Conservation (phyloP, 2,888 invertebrate species). For the Cephus spinipes region DNA sequence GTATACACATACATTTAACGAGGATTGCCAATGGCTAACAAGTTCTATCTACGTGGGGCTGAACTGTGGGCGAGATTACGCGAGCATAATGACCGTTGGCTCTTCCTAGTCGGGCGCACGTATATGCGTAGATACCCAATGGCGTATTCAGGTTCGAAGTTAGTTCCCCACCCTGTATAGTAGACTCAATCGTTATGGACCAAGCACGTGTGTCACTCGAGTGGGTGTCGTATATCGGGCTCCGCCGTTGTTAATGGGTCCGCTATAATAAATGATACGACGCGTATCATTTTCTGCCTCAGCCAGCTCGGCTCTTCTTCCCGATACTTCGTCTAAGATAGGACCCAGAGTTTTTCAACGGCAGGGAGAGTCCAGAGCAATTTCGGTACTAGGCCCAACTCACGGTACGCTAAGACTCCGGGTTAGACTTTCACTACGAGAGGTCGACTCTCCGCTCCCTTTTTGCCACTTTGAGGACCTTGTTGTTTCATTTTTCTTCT, state of each 20-base stretch:
- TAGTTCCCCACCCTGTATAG: neutral
- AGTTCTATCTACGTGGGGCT: neutral
- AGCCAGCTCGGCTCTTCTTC: neutral
- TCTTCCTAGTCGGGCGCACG: neutral
- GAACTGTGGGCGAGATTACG: neutral
- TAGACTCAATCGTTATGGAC: neutral
- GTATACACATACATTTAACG: neutral
- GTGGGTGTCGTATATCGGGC: neutral
- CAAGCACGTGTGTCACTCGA: neutral
- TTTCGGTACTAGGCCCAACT: neutral
- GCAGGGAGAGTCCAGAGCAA: neutral
- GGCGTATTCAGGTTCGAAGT: conserved; percentile 5
- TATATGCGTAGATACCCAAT: neutral
- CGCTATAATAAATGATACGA: conserved; percentile 32
- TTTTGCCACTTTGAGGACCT: neutral
- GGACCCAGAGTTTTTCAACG: neutral
- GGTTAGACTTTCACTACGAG: neutral
- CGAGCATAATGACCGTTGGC: neutral
- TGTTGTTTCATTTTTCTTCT: neutral
- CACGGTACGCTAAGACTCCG: neutral
- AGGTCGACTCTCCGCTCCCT: neutral
- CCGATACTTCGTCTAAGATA: neutral
- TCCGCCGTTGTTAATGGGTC: conserved; percentile 25
- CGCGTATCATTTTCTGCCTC: neutral
- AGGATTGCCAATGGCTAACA: neutral